Conservation (phyloP, 2,113 vertebrate species). For the Bettongia penicillata region DNA sequence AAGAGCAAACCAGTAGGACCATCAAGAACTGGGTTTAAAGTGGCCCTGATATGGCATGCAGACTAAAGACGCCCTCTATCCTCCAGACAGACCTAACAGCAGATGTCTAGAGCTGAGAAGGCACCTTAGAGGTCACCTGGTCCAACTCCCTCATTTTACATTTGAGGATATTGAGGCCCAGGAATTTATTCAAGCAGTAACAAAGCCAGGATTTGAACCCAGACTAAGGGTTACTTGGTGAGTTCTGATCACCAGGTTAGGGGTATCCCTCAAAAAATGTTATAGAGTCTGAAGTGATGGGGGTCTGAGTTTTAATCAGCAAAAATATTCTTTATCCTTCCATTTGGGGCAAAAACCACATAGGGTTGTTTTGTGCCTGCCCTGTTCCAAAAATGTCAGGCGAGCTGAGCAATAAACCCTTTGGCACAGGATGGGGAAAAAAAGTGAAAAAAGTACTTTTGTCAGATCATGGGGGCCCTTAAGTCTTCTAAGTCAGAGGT, state of each 20-base stretch:
- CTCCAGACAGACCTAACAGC: background rate
- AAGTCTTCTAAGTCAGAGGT: slow-evolving; percentile 35
- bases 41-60: background rate
- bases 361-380: slow-evolving; percentile 68
- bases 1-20: background rate
- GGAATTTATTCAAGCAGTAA: background rate
- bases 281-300: slow-evolving; percentile 24
- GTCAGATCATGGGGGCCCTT: background rate
- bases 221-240: background rate
- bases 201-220: background rate
- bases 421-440: slow-evolving; percentile 54
- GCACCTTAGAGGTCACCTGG: background rate
- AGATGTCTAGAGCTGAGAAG: background rate
- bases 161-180: background rate
- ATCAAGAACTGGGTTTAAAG: background rate
- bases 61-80: background rate
- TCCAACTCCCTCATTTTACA: background rate
- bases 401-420: slow-evolving; percentile 59
- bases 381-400: slow-evolving; percentile 51
- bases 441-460: slow-evolving; percentile 30
- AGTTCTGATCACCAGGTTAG: background rate
- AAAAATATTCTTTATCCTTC: slow-evolving; percentile 68
- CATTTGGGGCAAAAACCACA: slow-evolving; percentile 58
- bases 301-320: slow-evolving; percentile 67
- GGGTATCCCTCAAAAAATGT: slow-evolving; percentile 31